Conservation (phyloP, 64 coral and sea anemone species). For the Montipora cactus region DNA sequence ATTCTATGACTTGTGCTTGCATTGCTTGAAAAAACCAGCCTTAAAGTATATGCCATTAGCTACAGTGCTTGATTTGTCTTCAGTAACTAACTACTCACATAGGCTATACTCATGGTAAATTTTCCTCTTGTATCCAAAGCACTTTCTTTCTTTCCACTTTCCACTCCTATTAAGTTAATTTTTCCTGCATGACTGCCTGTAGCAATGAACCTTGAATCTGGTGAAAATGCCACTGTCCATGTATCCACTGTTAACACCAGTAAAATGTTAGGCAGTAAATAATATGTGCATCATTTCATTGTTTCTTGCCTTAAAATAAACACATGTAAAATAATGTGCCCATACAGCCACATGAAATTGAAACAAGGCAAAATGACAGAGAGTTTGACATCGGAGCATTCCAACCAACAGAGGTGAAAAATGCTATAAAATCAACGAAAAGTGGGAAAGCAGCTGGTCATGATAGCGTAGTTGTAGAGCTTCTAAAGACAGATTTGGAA, state of each 20-base stretch:
- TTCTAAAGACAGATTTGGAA: too few species aligned
- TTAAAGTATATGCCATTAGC: too few species aligned
- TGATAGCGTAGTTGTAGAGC: too few species aligned
- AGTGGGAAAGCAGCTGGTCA: too few species aligned
- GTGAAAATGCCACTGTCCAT: constrained; percentile 97
- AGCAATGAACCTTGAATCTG: constrained; percentile 87
- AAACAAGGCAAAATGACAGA: too few species aligned
- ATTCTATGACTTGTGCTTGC: too few species aligned
- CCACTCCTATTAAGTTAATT: constrained; percentile 91
- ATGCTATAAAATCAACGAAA: too few species aligned
- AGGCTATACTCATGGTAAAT: constrained; percentile 99
- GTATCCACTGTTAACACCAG: constrained; percentile 83
- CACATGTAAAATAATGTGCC: background rate
- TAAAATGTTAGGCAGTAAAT: background rate
- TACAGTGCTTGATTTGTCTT: too few species aligned
- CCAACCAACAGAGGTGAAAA: too few species aligned
- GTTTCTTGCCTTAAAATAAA: background rate
- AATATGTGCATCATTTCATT: background rate
- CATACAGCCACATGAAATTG: too few species aligned
- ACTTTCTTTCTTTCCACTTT: constrained; percentile 95
- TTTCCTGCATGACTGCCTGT: constrained; percentile 97
- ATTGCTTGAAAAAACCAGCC: too few species aligned
- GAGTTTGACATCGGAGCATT: too few species aligned
- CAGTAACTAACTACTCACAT: constrained; percentile 64
- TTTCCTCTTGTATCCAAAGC: constrained; percentile 98